These are phyloP conservation scores for Aphelenchoides fujianensis DNA, from an alignment of 1,140 invertebrate genomes.

Conservation along the genomic window DNA sequence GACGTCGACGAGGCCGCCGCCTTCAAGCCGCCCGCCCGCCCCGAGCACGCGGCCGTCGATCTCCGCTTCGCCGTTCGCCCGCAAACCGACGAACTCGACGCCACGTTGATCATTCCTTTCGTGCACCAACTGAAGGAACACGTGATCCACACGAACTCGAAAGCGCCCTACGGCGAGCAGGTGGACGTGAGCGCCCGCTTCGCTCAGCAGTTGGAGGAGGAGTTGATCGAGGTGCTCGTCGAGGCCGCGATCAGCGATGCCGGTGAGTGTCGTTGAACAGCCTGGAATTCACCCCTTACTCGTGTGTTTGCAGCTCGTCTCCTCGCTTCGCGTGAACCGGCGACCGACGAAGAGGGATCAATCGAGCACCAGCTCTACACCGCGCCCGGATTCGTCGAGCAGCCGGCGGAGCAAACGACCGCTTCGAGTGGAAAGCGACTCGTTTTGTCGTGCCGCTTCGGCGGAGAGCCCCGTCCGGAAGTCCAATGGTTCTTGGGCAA, in stretches of 20 bases:
- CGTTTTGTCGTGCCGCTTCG: neutral
- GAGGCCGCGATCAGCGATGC: neutral
- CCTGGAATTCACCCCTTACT: too few relatives aligned
- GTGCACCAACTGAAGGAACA: neutral
- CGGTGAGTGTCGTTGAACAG: neutral
- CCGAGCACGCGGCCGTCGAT: neutral
- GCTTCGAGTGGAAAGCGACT: neutral
- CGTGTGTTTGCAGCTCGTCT: neutral
- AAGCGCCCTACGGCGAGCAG: neutral
- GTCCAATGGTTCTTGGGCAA: neutral
- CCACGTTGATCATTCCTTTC: neutral
- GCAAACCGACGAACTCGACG: neutral
- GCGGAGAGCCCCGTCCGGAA: neutral
- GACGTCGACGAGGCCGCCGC: neutral
- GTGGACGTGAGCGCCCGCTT: neutral
- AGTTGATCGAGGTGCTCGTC: neutral
- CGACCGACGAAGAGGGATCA: neutral
- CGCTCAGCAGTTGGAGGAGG: neutral
- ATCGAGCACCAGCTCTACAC: neutral
- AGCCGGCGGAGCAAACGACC: neutral
- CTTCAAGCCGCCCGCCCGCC: too few relatives aligned
- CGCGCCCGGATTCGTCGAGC: neutral
- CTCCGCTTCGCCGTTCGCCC: neutral
- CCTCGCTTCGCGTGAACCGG: neutral
- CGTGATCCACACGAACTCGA: neutral